phyloP scores from a whole-genome alignment of 2,888 invertebrate genomes.

The Morpho achilles region DNA sequence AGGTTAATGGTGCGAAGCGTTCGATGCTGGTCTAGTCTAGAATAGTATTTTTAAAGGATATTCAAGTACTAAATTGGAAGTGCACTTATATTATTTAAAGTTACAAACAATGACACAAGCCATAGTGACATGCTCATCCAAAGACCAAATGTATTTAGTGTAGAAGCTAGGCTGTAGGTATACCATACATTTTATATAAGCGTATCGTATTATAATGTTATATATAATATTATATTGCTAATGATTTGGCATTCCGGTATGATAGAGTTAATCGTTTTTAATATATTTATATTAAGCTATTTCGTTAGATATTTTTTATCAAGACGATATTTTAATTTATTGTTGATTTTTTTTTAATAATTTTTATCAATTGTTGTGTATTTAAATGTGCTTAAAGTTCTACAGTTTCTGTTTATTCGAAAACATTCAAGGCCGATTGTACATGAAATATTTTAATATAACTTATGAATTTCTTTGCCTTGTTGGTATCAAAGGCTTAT shows the following conservation, averaged over 20 bases:
- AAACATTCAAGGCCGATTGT: too few relatives aligned
- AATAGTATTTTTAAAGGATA: constrained; percentile 54
- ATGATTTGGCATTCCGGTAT: constrained; percentile 51
- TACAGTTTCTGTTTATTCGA: not conserved
- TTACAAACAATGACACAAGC: constrained; percentile 67
- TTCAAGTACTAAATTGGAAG: constrained; percentile 63
- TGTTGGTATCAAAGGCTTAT: constrained; percentile 59
- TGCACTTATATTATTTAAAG: constrained; percentile 72
- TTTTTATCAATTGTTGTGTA: constrained; percentile 63
- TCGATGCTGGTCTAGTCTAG: constrained; percentile 69
- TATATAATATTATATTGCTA: constrained; percentile 26
- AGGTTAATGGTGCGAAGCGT: constrained; percentile 46
- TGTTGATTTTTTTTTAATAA: constrained; percentile 51
- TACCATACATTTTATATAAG: constrained; percentile 53
- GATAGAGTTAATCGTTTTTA: constrained; percentile 24
- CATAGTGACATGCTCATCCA: constrained; percentile 77
- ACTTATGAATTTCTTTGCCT: constrained; percentile 42
- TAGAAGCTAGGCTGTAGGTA: constrained; percentile 68
- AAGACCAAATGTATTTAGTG: constrained; percentile 76
- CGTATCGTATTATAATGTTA: constrained; percentile 51
- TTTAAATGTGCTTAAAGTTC: constrained; percentile 24
- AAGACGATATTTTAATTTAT: constrained; percentile 40
- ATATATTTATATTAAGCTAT: constrained; percentile 35
- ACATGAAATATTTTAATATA: not conserved
- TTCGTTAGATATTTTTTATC: constrained; percentile 36